These are phyloP conservation scores for Limanda limanda DNA, from an alignment of 2,113 vertebrate species.

Conservation along the genomic window DNA sequence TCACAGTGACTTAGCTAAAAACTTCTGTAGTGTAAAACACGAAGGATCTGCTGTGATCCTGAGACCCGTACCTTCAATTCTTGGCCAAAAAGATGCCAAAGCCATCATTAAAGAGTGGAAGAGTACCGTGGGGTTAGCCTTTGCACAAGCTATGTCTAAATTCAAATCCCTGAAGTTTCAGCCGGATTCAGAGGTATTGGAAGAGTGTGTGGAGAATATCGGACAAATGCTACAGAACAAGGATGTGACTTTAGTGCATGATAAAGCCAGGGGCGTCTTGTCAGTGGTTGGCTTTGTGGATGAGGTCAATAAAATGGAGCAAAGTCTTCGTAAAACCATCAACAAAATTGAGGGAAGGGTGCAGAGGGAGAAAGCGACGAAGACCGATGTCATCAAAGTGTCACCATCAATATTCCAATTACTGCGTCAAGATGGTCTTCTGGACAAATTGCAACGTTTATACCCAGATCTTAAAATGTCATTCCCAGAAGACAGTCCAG, in stretches of 20 bases:
- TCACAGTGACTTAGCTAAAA: constrained; percentile 68
- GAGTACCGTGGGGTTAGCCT: constrained; percentile 63
- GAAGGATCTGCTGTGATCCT: constrained; percentile 71
- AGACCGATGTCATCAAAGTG: constrained; percentile 67
- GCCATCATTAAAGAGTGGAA: constrained; percentile 82
- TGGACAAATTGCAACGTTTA: constrained; percentile 50
- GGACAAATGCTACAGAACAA: constrained; percentile 36
- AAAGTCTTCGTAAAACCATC: constrained; percentile 59
- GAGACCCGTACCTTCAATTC: constrained; percentile 75
- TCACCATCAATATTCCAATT: constrained; percentile 74
- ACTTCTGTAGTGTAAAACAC: constrained; percentile 75
- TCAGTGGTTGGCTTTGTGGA: constrained; percentile 81
- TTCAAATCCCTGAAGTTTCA: constrained; percentile 73
- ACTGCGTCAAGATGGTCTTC: constrained; percentile 69
- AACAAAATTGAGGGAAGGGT: constrained; percentile 63
- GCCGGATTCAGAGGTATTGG: constrained; percentile 78
- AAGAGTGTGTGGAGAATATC: constrained; percentile 68
- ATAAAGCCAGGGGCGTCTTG: constrained; percentile 49
- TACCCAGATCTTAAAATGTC: constrained; percentile 78
- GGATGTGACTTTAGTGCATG: constrained; percentile 73
- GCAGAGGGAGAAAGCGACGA: constrained; percentile 74
- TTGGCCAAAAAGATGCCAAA: constrained; percentile 72
- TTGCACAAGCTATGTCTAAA: constrained; percentile 73
- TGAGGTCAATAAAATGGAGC: constrained; percentile 68
- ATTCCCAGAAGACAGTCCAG: constrained; percentile 55